Conservation (phyloP, 2,797 vertebrate species). For the Argyrosomus regius region DNA sequence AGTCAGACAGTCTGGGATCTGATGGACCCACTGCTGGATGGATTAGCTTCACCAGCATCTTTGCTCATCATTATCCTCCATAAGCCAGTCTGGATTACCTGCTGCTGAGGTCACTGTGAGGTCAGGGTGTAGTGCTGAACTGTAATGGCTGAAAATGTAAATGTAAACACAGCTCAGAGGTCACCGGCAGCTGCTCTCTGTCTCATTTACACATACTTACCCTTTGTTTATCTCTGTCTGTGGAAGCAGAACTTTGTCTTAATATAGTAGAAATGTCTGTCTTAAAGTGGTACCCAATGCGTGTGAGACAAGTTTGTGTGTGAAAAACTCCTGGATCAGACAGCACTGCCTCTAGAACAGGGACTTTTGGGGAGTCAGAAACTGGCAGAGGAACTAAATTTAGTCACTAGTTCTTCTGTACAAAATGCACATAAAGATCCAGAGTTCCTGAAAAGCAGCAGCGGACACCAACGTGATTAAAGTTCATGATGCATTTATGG, state of each 20-base stretch:
- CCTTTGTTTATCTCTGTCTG: no score
- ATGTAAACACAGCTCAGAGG: conserved; percentile 2
- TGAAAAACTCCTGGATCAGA: no score
- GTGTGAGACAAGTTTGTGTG: neutral
- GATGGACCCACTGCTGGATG: conserved; percentile 12
- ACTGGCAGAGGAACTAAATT: neutral
- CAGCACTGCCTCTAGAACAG: neutral
- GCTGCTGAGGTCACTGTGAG: conserved; percentile 18
- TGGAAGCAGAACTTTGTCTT: neutral
- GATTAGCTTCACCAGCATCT: conserved; percentile 40
- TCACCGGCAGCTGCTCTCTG: neutral
- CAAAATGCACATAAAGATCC: neutral
- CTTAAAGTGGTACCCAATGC: neutral
- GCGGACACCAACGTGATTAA: no score
- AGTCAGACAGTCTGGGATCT: neutral
- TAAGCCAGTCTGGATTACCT: conserved; percentile 31
- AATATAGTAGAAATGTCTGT: neutral
- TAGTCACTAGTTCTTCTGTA: neutral
- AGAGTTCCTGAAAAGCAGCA: no score
- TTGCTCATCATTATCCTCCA: conserved; percentile 27
- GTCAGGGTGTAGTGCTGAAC: neutral
- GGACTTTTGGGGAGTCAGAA: neutral
- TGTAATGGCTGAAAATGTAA: neutral
- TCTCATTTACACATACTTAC: neutral
- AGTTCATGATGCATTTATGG: no score